Base-by-base conservation (phyloP, 2,113 vertebrate genomes). In the Poeciliopsis retropinna region DNA sequence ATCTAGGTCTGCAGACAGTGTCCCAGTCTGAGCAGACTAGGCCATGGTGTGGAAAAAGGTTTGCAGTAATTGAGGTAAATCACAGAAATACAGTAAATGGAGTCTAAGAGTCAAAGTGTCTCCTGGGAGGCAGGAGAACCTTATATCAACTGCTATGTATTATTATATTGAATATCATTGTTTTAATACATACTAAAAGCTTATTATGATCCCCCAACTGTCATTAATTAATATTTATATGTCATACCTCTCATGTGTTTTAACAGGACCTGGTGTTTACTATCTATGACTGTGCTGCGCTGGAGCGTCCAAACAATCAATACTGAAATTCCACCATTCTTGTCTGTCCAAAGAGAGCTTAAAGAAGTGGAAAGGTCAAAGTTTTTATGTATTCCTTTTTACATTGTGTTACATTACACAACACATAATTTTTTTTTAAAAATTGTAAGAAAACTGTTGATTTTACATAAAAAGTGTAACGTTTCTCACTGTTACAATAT, bases 231-330 rank as follows among this genome's bases (percentile, higher is more conserved):
- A 57, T 57, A n/a, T 57, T 57, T 22, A 57, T 47, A 41, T 41
- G 39, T 41, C 47, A 25, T 54, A 54, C 29, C 14, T 69, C 10
- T 54, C 32, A 15, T 71, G 3, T 71, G 31, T 72, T n/a, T 74
- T 51, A 5, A 64, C 29, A 93, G 91, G 92, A 93, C 22, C 66
- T 92, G 87, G 81, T 86, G 62, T 93, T 91, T 76, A 91, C 88
- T 0, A 57, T 29, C 54, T 80, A 78, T 67, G 76, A 93, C 87
- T 93, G 93, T 72, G 81, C 80, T 32, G 85, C 73, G 0, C 74
- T 93, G 72, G 88, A 91, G 47, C 70, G 30, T 37, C 67, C 57
- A 76, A 1, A 51, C 28, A 5, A 57, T 28, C 60, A 72, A 82
- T 60, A 15, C 27, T 82, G 78, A 83, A 61, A 28, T 5, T 17